Conservation (phyloP, 2,113 vertebrate genomes). For the Mormoops blainvillei region DNA sequence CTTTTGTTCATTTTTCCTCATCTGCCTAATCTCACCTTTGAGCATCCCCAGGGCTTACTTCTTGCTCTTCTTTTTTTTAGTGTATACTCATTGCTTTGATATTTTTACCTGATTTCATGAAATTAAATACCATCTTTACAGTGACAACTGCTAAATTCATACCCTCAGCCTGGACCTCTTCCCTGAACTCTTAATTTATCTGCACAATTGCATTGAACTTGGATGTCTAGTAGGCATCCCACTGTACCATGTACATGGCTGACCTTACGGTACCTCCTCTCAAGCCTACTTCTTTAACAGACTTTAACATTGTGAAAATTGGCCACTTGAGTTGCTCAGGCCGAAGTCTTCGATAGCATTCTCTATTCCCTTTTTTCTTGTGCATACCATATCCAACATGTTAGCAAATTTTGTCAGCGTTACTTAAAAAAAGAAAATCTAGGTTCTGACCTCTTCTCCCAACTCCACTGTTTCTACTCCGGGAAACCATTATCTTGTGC, state of each 20-base stretch:
- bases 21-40: neutral
- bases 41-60: neutral
- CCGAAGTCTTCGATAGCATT: neutral
- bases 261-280: neutral
- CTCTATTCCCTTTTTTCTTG: neutral
- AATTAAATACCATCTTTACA: neutral
- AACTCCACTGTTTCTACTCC: neutral
- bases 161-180: neutral
- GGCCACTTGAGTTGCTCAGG: neutral
- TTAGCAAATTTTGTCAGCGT: neutral
- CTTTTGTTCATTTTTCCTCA: neutral
- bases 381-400: neutral
- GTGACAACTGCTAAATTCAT: neutral
- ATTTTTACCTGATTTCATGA: neutral
- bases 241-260: neutral
- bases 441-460: neutral
- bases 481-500: neutral
- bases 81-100: neutral
- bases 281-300: neutral
- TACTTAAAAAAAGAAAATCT: neutral
- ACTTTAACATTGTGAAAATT: neutral
- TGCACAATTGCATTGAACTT: neutral
- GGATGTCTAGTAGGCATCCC: neutral
- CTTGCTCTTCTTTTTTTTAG: neutral
- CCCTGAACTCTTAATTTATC: neutral